These are phyloP conservation scores for Silurus lanzhouensis DNA, from an alignment of 2,797 vertebrate species.

Conservation along the genomic window DNA sequence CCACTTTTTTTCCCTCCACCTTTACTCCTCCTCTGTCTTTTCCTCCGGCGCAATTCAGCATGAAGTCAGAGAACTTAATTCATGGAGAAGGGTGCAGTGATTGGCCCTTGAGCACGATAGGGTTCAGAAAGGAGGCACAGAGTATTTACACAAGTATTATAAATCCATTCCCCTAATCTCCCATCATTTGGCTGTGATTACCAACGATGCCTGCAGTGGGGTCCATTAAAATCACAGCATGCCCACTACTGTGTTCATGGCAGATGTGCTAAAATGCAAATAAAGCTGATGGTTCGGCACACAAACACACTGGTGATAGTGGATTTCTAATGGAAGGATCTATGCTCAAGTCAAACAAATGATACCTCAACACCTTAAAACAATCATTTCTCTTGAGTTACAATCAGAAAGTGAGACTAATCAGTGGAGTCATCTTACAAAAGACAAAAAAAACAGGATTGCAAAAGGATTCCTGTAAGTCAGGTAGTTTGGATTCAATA, in stretches of 20 bases:
- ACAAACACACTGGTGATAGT: constrained; percentile 11
- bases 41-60: constrained; percentile 84
- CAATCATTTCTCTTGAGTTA: constrained; percentile 11
- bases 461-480: constrained; percentile 57
- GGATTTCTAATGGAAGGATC: constrained; percentile 31
- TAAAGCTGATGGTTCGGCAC: neutral
- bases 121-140: constrained; percentile 76
- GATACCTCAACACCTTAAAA: constrained; percentile 7
- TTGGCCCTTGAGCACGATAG: constrained; percentile 68
- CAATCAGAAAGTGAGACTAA: constrained; percentile 28
- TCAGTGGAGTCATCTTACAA: constrained; percentile 44
- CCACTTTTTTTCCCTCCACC: constrained; percentile 24
- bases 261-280: constrained; percentile 59
- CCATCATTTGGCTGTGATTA: constrained; percentile 55
- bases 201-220: constrained; percentile 57
- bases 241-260: constrained; percentile 53
- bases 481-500: constrained; percentile 60
- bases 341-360: constrained; percentile 32
- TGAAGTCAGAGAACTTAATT: constrained; percentile 72
- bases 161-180: constrained; percentile 80
- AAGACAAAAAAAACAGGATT: constrained; percentile 48
- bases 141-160: constrained; percentile 78
- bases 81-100: constrained; percentile 67
- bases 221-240: constrained; percentile 60
- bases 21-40: constrained; percentile 71